Conservation (phyloP, 2,797 vertebrate genomes). For the Podargus strigoides region DNA sequence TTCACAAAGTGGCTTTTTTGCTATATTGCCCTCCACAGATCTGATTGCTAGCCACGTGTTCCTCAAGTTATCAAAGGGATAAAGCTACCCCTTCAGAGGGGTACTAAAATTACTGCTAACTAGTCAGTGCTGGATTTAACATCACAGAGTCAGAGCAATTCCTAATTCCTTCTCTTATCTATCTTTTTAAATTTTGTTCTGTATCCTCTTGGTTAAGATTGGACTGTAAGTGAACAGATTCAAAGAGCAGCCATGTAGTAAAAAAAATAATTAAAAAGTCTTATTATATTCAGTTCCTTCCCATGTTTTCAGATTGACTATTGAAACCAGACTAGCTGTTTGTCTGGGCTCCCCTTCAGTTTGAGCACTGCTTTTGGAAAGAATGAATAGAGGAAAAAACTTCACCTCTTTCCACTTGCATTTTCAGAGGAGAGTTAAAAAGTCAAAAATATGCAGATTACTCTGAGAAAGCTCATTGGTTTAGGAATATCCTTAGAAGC, state of each 20-base stretch:
- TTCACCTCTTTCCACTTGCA: fast-evolving
- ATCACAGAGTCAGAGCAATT: neutral
- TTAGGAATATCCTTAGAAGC: neutral
- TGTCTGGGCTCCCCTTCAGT: neutral
- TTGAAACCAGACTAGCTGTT: neutral
- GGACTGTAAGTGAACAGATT: neutral
- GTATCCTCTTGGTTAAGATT: neutral
- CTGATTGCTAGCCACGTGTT: neutral
- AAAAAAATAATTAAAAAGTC: neutral
- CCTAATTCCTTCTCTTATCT: neutral
- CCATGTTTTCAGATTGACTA: neutral
- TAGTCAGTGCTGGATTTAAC: neutral
- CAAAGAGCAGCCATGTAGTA: neutral
- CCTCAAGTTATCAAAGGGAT: neutral
- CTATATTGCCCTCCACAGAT: neutral
- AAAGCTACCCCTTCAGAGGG: neutral
- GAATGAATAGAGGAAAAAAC: neutral
- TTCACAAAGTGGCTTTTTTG: neutral
- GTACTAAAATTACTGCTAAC: neutral
- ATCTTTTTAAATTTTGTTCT: neutral
- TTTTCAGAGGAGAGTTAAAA: neutral
- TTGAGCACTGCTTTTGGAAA: neutral
- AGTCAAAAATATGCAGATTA: neutral
- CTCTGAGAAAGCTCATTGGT: neutral
- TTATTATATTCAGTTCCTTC: neutral